These are phyloP conservation scores for Andrena praecox DNA, from an alignment of 2,888 invertebrate genomes.

Conservation along the genomic window DNA sequence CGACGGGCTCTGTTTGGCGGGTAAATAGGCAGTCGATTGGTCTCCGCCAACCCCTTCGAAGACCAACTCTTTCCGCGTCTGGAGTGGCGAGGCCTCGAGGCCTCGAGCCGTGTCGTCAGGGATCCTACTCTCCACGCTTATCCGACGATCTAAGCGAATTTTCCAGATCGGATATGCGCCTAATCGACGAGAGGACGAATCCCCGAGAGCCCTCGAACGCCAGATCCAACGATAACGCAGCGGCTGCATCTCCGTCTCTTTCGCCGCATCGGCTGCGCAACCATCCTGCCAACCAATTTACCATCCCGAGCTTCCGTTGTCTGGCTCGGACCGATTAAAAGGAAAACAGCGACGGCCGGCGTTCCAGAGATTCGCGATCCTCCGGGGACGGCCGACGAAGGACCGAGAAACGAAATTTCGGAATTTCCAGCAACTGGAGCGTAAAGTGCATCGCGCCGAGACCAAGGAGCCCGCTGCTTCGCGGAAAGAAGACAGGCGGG, in stretches of 20 bases:
- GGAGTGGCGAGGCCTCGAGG: conserved; percentile 34
- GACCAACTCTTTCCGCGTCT: conserved; percentile 57
- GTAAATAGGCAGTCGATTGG: conserved; percentile 82
- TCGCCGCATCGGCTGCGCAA: not conserved
- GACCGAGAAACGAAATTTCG: conserved; percentile 6
- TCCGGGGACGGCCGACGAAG: conserved; percentile 3
- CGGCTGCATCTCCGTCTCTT: not conserved
- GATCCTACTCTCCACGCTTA: conserved; percentile 69
- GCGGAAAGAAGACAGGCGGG: conserved; percentile 24
- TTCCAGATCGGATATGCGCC: conserved; percentile 73
- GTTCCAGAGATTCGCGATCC: conserved; percentile 20
- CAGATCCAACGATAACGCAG: conserved; percentile 51
- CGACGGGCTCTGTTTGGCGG: conserved; percentile 74
- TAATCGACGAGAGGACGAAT: conserved; percentile 71
- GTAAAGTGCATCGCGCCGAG: conserved; percentile 35
- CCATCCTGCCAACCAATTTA: conserved; percentile 4
- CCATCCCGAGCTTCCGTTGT: not conserved
- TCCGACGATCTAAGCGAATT: conserved; percentile 81
- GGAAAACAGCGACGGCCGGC: conserved; percentile 5
- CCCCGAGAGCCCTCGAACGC: conserved; percentile 54
- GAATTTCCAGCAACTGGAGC: conserved; percentile 45
- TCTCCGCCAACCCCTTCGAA: conserved; percentile 50
- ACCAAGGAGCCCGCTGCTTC: not conserved
- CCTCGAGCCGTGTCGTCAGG: conserved; percentile 30
- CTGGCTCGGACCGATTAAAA: conserved; percentile 27